These are phyloP conservation scores for Agrochola lychnidis DNA, from an alignment of 2,888 invertebrate genomes.

Conservation along the genomic window DNA sequence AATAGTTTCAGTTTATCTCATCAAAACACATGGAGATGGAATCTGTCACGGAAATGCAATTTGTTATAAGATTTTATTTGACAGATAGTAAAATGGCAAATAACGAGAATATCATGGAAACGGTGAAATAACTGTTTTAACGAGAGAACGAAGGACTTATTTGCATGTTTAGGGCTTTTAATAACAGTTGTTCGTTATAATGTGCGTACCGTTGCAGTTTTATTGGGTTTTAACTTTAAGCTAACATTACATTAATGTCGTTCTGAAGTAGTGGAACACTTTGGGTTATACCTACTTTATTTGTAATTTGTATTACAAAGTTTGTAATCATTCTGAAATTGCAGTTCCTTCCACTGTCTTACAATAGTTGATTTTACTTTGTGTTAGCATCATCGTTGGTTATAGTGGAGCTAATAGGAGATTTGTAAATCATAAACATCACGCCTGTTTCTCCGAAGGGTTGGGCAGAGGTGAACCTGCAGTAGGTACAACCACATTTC, in stretches of 20 bases:
- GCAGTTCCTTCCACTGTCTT: background rate
- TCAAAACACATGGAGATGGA: constrained; percentile 21
- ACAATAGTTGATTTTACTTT: background rate
- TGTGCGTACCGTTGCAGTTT: constrained; percentile 48
- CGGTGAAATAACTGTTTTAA: constrained; percentile 48
- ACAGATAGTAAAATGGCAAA: constrained; percentile 37
- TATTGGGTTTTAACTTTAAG: constrained; percentile 42
- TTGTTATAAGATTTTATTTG: constrained; percentile 45
- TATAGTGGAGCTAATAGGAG: background rate
- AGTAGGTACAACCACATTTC: too few relatives aligned
- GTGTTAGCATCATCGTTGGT: background rate
- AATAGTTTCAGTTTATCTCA: background rate
- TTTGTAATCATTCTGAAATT: constrained; percentile 6
- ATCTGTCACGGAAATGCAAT: constrained; percentile 29
- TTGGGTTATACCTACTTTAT: background rate
- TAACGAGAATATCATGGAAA: constrained; percentile 41
- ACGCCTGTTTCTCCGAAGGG: too few relatives aligned
- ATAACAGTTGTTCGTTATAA: constrained; percentile 48
- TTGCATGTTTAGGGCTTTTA: constrained; percentile 46
- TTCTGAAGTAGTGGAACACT: background rate
- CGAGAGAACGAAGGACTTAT: constrained; percentile 37
- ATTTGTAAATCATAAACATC: background rate
- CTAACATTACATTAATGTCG: constrained; percentile 13
- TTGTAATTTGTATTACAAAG: constrained; percentile 13
- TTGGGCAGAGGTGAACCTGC: too few relatives aligned